These are phyloP conservation scores for Phymanthus crucifer DNA, from an alignment of 92 coral and sea anemone species.

Conservation along the genomic window DNA sequence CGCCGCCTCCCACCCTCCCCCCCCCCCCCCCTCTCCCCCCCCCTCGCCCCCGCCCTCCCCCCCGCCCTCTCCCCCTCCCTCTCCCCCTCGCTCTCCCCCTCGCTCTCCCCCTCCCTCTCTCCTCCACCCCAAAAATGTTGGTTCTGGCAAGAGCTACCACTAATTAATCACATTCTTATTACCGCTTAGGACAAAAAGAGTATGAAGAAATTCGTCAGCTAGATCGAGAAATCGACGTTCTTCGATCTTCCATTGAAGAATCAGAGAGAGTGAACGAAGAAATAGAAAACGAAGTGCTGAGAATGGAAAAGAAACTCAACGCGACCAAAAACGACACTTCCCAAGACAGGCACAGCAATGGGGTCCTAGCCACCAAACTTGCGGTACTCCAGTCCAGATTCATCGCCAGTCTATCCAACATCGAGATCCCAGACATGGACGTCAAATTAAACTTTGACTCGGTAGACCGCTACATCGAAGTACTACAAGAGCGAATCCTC, in stretches of 20 bases:
- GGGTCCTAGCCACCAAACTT: conserved; percentile 85
- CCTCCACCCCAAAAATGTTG: background rate
- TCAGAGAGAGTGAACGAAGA: conserved; percentile 77
- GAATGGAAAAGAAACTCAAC: conserved; percentile 74
- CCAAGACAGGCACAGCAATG: conserved; percentile 74
- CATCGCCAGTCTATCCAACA: conserved; percentile 88
- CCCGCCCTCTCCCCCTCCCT: too few relatives aligned
- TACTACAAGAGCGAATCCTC: conserved; percentile 66
- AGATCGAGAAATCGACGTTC: conserved; percentile 79
- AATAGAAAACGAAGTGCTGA: conserved; percentile 65
- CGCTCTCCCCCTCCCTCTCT: background rate
- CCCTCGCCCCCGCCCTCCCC: too few relatives aligned
- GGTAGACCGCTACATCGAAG: conserved; percentile 78
- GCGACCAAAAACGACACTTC: conserved; percentile 74
- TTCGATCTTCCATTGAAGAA: conserved; percentile 84
- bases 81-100: too few relatives aligned
- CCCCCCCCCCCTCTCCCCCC: too few relatives aligned
- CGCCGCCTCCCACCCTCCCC: too few relatives aligned
- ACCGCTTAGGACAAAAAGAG: conserved; percentile 71
- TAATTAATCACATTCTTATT: background rate
- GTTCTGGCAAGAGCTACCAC: background rate
- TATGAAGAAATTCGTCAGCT: conserved; percentile 72
- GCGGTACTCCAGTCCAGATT: conserved; percentile 91
- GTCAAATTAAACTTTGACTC: conserved; percentile 87
- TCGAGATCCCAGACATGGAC: conserved; percentile 73